phyloP scores from a whole-genome alignment of 1,140 invertebrate genomes.

The Penaeus chinensis region DNA sequence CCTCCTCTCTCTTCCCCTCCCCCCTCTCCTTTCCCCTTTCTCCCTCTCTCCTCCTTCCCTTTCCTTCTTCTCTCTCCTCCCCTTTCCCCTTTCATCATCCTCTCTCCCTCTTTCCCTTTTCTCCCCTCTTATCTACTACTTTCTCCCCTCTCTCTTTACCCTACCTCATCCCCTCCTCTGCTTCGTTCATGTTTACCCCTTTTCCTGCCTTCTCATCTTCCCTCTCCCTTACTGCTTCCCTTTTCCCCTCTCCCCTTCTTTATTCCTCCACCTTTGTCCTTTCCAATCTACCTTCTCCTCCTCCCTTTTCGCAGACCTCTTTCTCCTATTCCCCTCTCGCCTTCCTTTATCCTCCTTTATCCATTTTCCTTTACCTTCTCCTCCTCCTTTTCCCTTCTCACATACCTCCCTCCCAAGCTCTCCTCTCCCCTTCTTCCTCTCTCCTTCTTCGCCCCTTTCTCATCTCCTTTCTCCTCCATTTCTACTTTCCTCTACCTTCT shows the following conservation, averaged over 20 bases:
- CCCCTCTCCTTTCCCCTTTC: neutral
- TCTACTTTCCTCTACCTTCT: neutral
- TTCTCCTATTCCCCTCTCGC: neutral
- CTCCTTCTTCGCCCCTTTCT: neutral
- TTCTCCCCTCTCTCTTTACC: no score
- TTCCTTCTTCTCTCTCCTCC: neutral
- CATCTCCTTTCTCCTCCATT: slow-evolving; percentile 2
- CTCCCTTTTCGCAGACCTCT: neutral
- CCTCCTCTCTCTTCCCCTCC: neutral
- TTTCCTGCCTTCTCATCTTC: no score
- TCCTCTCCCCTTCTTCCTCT: neutral
- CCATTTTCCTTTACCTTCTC: neutral
- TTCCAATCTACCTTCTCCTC: neutral
- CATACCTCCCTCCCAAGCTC: neutral
- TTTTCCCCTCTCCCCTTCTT: neutral
- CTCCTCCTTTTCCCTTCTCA: neutral
- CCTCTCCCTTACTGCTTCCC: neutral
- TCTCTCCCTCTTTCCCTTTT: no score
- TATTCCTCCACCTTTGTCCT: neutral
- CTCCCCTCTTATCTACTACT: no score
- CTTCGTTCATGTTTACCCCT: no score
- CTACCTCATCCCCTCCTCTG: no score
- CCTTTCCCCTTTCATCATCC: no score
- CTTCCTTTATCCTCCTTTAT: neutral
- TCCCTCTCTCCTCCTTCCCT: neutral